A percentile compares a stretch with the other conserved stretches of the same genome.
phyloP scores from a whole-genome alignment of 2,113 vertebrate species.

The Scolopax mira region DNA sequence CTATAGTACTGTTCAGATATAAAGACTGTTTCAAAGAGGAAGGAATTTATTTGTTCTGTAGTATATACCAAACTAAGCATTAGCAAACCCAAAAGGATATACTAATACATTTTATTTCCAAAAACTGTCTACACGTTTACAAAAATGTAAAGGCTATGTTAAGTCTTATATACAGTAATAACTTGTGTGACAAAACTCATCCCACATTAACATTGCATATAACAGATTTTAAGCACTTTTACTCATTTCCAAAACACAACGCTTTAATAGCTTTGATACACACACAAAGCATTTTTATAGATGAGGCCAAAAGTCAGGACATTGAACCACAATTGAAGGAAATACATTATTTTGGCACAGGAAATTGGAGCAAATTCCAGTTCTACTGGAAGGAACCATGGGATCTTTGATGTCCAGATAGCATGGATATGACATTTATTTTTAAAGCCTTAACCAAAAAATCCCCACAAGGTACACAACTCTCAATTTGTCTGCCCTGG shows the following conservation, averaged over 20 bases:
- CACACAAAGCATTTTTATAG: neutral
- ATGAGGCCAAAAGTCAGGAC: constrained; percentile 52
- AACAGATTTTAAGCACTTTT: neutral
- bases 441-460: constrained; percentile 41
- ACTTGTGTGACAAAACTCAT: neutral
- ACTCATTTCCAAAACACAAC: neutral
- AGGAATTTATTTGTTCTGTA: neutral
- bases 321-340: constrained; percentile 57
- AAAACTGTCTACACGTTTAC: neutral
- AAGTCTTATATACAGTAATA: neutral
- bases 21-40: neutral
- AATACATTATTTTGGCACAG: constrained; percentile 56
- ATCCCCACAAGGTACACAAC: neutral
- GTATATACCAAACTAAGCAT: neutral
- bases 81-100: neutral
- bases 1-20: neutral
- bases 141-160: neutral
- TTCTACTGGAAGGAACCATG: constrained; percentile 35
- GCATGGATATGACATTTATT: constrained; percentile 4
- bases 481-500: neutral
- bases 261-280: neutral
- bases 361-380: constrained; percentile 24
- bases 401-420: constrained; percentile 34
- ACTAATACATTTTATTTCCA: neutral
- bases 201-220: neutral